Conservation (phyloP, 2,113 vertebrate genomes). For the Oenanthe melanoleuca region DNA sequence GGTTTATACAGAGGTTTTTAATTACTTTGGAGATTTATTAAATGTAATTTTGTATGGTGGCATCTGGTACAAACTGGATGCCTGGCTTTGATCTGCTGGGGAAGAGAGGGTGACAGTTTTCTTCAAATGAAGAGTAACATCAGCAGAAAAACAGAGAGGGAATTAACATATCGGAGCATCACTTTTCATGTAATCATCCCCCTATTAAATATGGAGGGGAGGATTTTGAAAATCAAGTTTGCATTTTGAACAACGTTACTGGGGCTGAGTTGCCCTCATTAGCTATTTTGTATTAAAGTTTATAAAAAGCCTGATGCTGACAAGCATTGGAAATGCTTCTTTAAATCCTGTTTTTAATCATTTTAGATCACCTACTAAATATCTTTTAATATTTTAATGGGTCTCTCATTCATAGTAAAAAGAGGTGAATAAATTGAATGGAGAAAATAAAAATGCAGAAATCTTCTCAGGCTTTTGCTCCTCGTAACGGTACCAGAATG, state of each 20-base stretch:
- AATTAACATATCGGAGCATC: constrained; percentile 50
- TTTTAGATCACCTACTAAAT: constrained; percentile 17
- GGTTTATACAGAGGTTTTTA: constrained; percentile 11
- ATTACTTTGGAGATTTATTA: constrained; percentile 30
- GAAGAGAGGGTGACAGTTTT: constrained; percentile 41
- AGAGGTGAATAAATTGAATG: not conserved
- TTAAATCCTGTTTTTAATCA: not conserved
- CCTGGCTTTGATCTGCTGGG: constrained; percentile 28
- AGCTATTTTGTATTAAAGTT: constrained; percentile 34
- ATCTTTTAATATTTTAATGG: constrained; percentile 30
- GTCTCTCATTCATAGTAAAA: not conserved
- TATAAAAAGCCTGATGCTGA: not conserved
- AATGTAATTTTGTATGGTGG: constrained; percentile 39
- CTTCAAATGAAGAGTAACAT: constrained; percentile 60
- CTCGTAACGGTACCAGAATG: not conserved
- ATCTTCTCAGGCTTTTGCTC: not conserved
- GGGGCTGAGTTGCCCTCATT: constrained; percentile 14
- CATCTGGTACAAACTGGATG: constrained; percentile 44
- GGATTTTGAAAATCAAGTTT: constrained; percentile 31
- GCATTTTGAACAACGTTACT: not conserved
- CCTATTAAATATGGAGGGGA: constrained; percentile 22
- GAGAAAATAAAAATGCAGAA: not conserved
- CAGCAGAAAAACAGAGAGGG: constrained; percentile 54
- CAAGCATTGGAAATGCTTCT: not conserved
- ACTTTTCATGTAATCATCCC: constrained; percentile 37